phyloP scores from a whole-genome alignment of 2,113 vertebrate species.

The Podarcis cretensis region DNA sequence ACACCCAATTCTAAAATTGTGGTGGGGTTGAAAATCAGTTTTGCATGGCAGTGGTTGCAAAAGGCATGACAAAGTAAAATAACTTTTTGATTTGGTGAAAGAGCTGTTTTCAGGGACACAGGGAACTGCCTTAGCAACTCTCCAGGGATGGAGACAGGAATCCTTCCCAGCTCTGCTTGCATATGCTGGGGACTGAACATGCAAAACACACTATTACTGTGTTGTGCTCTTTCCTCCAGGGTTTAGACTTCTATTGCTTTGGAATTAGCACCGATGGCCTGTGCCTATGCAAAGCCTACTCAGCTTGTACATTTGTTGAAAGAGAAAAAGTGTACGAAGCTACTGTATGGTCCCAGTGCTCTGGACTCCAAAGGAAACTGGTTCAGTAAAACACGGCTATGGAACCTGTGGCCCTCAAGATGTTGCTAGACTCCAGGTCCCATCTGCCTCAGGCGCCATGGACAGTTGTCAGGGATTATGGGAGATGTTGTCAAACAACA shows the following conservation, averaged over 20 bases:
- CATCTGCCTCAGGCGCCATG: neutral
- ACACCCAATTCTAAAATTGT: neutral
- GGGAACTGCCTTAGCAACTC: neutral
- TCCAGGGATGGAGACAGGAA: neutral
- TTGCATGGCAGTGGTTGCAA: neutral
- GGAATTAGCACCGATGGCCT: neutral
- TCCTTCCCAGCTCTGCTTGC: neutral
- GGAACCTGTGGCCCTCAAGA: neutral
- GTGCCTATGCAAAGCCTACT: neutral
- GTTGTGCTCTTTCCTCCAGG: neutral
- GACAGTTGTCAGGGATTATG: neutral
- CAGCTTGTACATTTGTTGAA: neutral
- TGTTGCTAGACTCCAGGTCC: neutral
- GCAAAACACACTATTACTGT: neutral
- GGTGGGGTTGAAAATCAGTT: neutral
- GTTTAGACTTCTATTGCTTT: neutral
- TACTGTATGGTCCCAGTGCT: neutral
- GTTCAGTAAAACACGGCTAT: neutral
- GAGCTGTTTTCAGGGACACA: neutral
- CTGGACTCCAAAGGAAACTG: neutral
- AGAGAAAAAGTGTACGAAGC: neutral
- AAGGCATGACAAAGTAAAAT: neutral
- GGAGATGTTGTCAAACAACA: neutral
- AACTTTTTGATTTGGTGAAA: neutral
- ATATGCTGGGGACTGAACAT: neutral